Base-by-base conservation (phyloP, 2,797 vertebrate genomes). In the Gouania willdenowi region DNA sequence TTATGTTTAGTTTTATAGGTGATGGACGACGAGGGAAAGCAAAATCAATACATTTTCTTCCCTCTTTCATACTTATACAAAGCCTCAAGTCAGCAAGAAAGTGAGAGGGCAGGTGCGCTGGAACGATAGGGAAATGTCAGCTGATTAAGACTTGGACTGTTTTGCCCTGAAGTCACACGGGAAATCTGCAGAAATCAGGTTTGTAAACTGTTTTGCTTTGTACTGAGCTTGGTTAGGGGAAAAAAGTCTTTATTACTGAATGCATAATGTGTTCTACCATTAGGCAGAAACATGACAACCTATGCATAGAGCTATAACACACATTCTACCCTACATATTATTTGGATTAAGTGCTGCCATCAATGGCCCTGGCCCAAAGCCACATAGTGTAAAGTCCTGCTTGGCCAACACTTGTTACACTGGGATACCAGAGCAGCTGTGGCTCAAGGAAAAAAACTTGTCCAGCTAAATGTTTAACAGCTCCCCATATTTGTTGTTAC, bases 121-220 rank as follows among this genome's bases (percentile, higher is more conserved):
- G 61, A 23, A 65, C 81, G 85, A 88, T 83, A 82, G 78, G 62
- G 41, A 61, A 66, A 71, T 86, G 80, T 84, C 78, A 60, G 83
- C 78, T 61, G 79, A 86, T 88, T 86, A 87, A 84, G 77, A 73
- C 77, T 48, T 47, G 22, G 43, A 71, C 75, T 77, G 71, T 78
- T 87, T 81, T 83, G 80, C 70, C 71, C 57, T 33, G 15, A 22
- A 38, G 64, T 73, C 83, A 72, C 77, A 35, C 38, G 75, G 86
- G 88, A 87, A 88, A 88, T 88, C 82, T 82, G 73, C 79, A 37
- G 28, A 78, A 83, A 86, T 87, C 85, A 79, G 79, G 77, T 86
- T 82, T 72, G 78, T 82, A 85, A 85, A 82, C 78, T 74, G 66
- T 66, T 71, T 66, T 65, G 77, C 58, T 75, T 75, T 69, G 58